These are phyloP conservation scores for Euclidia mi DNA, from an alignment of 2,888 invertebrate genomes.

Conservation along the genomic window DNA sequence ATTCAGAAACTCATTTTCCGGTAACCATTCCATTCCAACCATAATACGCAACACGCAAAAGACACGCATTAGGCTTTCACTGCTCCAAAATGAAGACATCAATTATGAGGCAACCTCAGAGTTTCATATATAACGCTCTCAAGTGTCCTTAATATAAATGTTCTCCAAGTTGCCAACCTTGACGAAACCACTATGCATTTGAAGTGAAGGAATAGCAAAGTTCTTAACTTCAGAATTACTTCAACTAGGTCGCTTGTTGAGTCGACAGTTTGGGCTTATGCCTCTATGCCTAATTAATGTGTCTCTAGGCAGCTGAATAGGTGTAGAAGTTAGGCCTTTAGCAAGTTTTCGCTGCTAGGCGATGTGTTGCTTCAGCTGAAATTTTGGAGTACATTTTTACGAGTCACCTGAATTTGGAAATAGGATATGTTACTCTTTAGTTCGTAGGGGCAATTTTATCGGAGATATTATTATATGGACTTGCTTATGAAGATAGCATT, in stretches of 20 bases:
- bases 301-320: constrained; percentile 1
- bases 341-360: not conserved
- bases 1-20: too few species aligned
- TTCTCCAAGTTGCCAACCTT: not conserved
- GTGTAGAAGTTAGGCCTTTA: not conserved
- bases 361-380: too few species aligned
- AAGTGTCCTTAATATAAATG: not conserved
- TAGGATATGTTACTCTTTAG: too few species aligned
- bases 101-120: not conserved
- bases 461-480: too few species aligned
- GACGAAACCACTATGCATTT: constrained; percentile 11
- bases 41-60: too few species aligned
- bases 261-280: constrained; percentile 8
- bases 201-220: constrained; percentile 6
- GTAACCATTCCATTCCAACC: too few species aligned
- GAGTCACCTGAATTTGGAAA: too few species aligned
- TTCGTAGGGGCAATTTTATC: too few species aligned
- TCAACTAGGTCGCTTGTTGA: constrained; percentile 17
- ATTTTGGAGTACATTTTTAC: too few species aligned
- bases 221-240: constrained; percentile 18
- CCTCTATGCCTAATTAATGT: constrained; percentile 2
- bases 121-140: not conserved
- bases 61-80: too few species aligned
- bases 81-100: not conserved
- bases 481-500: too few species aligned